Conservation (phyloP, 2,113 vertebrate species). For the Myiopsitta monachus region DNA sequence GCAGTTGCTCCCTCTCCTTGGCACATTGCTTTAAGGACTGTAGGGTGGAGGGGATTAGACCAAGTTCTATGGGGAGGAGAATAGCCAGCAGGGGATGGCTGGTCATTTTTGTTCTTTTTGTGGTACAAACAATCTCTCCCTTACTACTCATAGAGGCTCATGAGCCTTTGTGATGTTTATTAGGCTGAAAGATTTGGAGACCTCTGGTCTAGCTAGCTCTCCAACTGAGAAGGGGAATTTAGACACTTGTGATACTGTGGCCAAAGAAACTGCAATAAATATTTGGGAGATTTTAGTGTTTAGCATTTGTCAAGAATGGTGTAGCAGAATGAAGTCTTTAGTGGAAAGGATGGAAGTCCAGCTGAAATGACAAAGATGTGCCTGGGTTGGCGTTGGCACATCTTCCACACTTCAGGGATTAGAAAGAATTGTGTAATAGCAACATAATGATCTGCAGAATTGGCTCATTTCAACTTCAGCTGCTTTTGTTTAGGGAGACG, state of each 20-base stretch:
- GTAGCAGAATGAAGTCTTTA: slow-evolving; percentile 40
- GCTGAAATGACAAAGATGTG: slow-evolving; percentile 60
- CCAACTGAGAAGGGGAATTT: slow-evolving; percentile 49
- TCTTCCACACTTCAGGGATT: slow-evolving; percentile 58
- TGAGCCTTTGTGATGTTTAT: slow-evolving; percentile 57
- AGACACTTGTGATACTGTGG: slow-evolving; percentile 41
- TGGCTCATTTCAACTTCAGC: slow-evolving; percentile 64
- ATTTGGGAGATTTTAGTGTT: slow-evolving; percentile 54
- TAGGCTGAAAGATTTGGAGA: slow-evolving; percentile 51
- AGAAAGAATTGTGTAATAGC: slow-evolving; percentile 65
- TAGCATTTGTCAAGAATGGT: slow-evolving; percentile 34
- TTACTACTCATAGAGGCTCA: slow-evolving; percentile 23
- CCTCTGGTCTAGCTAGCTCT: slow-evolving; percentile 60
- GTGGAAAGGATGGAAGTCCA: slow-evolving; percentile 38
- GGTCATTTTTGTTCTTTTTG: slow-evolving; percentile 66
- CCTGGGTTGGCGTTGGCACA: slow-evolving; percentile 51
- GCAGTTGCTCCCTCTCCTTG: slow-evolving; percentile 21
- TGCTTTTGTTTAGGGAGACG: slow-evolving; percentile 65
- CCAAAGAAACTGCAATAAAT: slow-evolving; percentile 58
- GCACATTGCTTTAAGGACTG: slow-evolving; percentile 44
- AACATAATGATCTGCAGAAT: slow-evolving; percentile 54
- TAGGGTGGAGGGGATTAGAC: slow-evolving; percentile 47
- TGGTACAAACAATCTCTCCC: slow-evolving; percentile 38
- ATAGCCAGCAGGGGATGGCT: slow-evolving; percentile 53
- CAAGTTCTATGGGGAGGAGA: slow-evolving; percentile 49